Base-by-base conservation (phyloP, 2,888 invertebrate genomes). In the Agrenia bidenticulata region DNA sequence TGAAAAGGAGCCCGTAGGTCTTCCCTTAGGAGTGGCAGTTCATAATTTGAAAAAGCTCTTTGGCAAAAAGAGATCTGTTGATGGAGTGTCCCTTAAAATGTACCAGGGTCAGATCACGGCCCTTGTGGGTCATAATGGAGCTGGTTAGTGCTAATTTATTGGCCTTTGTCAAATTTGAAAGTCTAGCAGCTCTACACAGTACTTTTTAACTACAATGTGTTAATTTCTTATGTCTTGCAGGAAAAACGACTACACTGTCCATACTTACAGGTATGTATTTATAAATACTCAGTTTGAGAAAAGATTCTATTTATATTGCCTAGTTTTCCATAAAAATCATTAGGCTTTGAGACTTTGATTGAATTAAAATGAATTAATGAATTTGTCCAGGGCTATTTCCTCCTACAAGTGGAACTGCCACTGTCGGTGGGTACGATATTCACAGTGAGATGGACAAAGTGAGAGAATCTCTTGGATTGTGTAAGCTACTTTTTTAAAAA, bases 71-170 rank as follows among this genome's bases (percentile, higher is more conserved):
- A 77, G 80, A 2, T 92, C 89, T n/a, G 86, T 94, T 0, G 83
- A 86, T 75, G 84, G 87, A 68, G 82, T 93, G 24, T 84, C 84
- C 9, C 79, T 95, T 78, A 86, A 89, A 69, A 88, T 94, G 77
- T 89, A 88, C 77, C 85, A 87, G 77, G 89, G 90, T 0, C 89
- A 92, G 80, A 92, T 94, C 49, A 93, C 92, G 0, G 90, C 89
- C 1, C 81, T 94, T 17, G 82, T 95, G 19, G 95, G 95, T 56
- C 66, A 69, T 19, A 39, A 53, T 41, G 59, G 56, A 58, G 58
- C 58, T 2, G 58, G 58, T 26, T 4, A 37, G 55, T 23, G 2
- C 15, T 39, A 39, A 39, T 11, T 45, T 17, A 15, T 15, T n/a
- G 32, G 5, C 32, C 32, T 32, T 32, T 11, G 32, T 32, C 32